Conservation (phyloP, 2,797 vertebrate species). For the Scarus forsteni region DNA sequence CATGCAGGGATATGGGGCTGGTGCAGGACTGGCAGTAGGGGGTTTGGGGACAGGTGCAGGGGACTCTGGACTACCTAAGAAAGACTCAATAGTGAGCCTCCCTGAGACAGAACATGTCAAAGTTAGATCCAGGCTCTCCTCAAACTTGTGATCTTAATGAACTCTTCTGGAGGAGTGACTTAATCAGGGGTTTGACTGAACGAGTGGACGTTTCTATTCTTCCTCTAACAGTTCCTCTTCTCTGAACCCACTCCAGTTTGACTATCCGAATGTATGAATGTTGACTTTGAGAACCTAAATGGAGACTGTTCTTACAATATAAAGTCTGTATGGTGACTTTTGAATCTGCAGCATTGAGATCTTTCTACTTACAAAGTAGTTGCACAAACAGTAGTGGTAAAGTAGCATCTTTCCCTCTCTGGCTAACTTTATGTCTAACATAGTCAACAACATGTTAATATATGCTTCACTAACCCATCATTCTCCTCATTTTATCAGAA, state of each 20-base stretch:
- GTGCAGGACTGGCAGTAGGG: slow-evolving; percentile 55
- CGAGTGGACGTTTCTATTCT: slow-evolving; percentile 21
- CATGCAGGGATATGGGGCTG: slow-evolving; percentile 47
- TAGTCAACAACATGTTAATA: slow-evolving; percentile 53
- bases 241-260: slow-evolving; percentile 54
- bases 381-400: slow-evolving; percentile 57
- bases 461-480: slow-evolving; percentile 39
- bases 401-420: slow-evolving; percentile 66
- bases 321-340: slow-evolving; percentile 63
- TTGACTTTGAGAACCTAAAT: slow-evolving; percentile 37
- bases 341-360: slow-evolving; percentile 59
- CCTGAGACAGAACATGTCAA: slow-evolving; percentile 89
- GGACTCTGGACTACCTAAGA: slow-evolving; percentile 84
- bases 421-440: slow-evolving; percentile 60
- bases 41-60: slow-evolving; percentile 70
- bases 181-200: slow-evolving; percentile 26
- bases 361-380: slow-evolving; percentile 75
- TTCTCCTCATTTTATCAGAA: slow-evolving; percentile 64
- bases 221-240: slow-evolving; percentile 38
- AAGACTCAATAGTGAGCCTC: slow-evolving; percentile 87
- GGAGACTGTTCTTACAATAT: slow-evolving; percentile 53
- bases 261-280: slow-evolving; percentile 83
- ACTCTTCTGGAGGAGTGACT: slow-evolving; percentile 35
- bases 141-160: slow-evolving; percentile 93
- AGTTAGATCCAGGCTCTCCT: slow-evolving; percentile 92